A percentile compares a stretch with the other conserved stretches of the same genome.
Conservation (phyloP, 2,797 vertebrate genomes). For the Aplochiton taeniatus region DNA sequence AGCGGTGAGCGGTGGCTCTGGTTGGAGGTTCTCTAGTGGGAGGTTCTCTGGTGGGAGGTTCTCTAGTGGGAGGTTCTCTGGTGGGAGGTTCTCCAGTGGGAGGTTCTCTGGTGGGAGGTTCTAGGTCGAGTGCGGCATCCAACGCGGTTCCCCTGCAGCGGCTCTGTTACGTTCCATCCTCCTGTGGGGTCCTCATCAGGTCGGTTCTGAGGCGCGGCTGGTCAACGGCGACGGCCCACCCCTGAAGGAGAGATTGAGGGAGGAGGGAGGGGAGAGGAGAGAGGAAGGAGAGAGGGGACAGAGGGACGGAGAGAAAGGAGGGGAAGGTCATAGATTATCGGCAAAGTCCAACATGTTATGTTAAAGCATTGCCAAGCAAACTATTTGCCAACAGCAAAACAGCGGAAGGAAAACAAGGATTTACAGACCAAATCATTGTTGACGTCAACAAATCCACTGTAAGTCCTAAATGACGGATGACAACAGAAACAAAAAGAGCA, state of each 20-base stretch:
- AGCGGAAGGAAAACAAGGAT: too few relatives aligned
- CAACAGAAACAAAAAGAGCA: too few relatives aligned
- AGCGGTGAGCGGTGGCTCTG: constrained; percentile 52
- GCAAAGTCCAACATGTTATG: constrained; percentile 31
- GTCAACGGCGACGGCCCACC: constrained; percentile 2
- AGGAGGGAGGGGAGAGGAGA: neutral
- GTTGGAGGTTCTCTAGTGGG: too few relatives aligned
- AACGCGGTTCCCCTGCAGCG: constrained; percentile 50
- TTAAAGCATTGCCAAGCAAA: constrained; percentile 38
- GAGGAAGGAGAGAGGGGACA: constrained; percentile 1
- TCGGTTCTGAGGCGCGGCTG: constrained; percentile 8
- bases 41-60: too few relatives aligned
- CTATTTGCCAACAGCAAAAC: neutral
- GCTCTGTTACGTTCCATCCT: constrained; percentile 83
- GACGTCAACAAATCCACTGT: too few relatives aligned
- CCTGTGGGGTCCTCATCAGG: constrained; percentile 48
- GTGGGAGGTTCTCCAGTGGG: too few relatives aligned
- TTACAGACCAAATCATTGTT: too few relatives aligned
- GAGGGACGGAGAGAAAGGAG: constrained; percentile 39
- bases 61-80: too few relatives aligned
- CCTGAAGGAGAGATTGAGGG: constrained; percentile 47
- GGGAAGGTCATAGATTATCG: constrained; percentile 53
- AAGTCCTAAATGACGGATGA: too few relatives aligned
- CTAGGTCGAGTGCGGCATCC: constrained; percentile 12
- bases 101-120: too few relatives aligned